Base-by-base conservation (phyloP, 92 coral and sea anemone species). In the Epizoanthus rinbou region DNA sequence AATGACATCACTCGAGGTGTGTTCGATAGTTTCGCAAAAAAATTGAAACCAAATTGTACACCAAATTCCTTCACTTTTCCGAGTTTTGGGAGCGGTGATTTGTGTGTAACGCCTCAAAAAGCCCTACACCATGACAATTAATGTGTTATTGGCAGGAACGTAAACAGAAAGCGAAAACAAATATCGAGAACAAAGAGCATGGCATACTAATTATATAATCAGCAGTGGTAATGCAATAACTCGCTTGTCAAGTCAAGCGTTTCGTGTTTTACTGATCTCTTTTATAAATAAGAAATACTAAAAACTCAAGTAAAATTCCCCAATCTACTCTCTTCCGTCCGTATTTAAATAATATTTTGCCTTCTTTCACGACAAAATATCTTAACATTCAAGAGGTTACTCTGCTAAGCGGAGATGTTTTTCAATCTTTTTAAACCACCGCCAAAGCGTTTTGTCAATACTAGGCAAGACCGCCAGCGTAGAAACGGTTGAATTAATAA, bases 141-240 rank as follows among this genome's bases (percentile, higher is more conserved):
- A 85, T 79, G 80, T 90, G 90, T 88, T 93, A 88, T 86, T 87
- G 86, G 72, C 25, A 76, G 83, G 89, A 78, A 72, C 89, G 87
- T 87, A 93, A 91, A 93, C 91, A 93, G 69, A 63, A 64, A 85
- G 75, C 75, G 83, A 66, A 84, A 82, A 91, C 89, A 92, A 93
- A 93, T 85, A 75, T 83, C 80, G 75, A 71, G 78, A 86, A 88
- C 91, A 87, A 85, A 89, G 69, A 52, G 68, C 65, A 66, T 85
- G 66, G 98, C 89, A 93, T 91, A 93, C 79, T 88, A 84, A 93
- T 91, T 78, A 86, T 74, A 88, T 83, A 90, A 90, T 86, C 86
- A 86, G 74, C 76, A 80, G 86, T 74, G 89, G 89, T 87, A 93
- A 86, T 84, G 89, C 76, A 89, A 93, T 91, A 91, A 84, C 70